Conservation (phyloP, 2,888 invertebrate genomes). For the Notodonta ziczac region DNA sequence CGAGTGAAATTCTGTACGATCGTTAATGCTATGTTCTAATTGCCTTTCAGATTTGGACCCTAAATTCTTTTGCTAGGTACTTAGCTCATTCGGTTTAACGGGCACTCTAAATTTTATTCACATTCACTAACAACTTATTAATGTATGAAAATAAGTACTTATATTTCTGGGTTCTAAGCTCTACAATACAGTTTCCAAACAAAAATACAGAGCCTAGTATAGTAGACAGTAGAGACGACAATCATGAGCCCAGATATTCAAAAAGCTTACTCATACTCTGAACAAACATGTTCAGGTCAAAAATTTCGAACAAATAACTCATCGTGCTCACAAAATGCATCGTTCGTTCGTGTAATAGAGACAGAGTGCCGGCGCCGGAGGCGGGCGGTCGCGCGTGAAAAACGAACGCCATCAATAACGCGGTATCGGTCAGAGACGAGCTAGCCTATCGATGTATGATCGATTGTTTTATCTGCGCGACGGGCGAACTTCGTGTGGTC, state of each 20-base stretch:
- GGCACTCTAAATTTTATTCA: neutral
- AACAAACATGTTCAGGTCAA: conserved; percentile 24
- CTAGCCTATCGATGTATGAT: conserved; percentile 54
- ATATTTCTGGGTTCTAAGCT: too few relatives aligned
- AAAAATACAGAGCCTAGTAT: too few relatives aligned
- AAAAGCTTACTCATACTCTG: conserved; percentile 4
- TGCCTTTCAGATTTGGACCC: conserved; percentile 33
- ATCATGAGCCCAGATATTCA: conserved; percentile 5
- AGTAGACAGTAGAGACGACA: too few relatives aligned
- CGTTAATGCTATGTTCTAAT: conserved; percentile 51
- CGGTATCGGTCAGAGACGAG: conserved; percentile 49
- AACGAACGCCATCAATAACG: conserved; percentile 70
- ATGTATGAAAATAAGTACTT: too few relatives aligned
- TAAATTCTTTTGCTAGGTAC: neutral
- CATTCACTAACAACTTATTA: too few relatives aligned
- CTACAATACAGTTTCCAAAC: too few relatives aligned
- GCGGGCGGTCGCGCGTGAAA: conserved; percentile 57
- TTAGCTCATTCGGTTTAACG: neutral
- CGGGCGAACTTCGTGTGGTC: neutral
- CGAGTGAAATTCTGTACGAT: conserved; percentile 58
- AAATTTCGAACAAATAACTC: conserved; percentile 43
- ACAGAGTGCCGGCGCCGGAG: conserved; percentile 52
- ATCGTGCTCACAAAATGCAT: conserved; percentile 43
- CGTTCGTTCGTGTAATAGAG: conserved; percentile 52
- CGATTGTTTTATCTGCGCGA: conserved; percentile 41